Conservation (phyloP, 2,797 vertebrate species). For the Rhinella marina region DNA sequence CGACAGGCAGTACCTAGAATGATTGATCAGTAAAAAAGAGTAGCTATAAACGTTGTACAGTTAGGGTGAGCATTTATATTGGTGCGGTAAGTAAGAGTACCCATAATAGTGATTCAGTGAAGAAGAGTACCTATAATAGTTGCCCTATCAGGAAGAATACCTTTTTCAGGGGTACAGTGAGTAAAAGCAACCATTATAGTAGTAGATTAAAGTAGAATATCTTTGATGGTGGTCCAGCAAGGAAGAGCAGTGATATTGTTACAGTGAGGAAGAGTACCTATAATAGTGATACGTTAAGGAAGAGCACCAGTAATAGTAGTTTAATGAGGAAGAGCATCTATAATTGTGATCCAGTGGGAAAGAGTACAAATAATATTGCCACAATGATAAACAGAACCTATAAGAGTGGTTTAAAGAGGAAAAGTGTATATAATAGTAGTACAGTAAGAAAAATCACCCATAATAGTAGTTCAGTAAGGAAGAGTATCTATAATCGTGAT, state of each 20-base stretch:
- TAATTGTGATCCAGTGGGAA: not conserved
- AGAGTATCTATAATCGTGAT: not conserved
- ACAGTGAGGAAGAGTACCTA: not conserved
- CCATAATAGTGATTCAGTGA: not conserved
- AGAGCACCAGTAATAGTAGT: not conserved
- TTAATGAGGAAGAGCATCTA: not conserved
- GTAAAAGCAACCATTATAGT: not conserved
- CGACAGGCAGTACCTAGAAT: not conserved
- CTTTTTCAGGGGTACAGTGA: not conserved
- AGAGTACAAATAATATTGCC: not conserved
- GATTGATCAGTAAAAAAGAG: not conserved
- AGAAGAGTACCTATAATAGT: not conserved
- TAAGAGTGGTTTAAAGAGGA: not conserved
- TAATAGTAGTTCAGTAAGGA: not conserved
- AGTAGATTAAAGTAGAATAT: not conserved
- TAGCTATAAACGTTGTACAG: no score
- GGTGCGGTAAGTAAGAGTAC: not conserved
- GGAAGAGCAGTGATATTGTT: not conserved
- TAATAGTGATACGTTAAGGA: not conserved
- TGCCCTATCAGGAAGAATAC: no score
- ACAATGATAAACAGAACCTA: not conserved
- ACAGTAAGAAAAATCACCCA: not conserved
- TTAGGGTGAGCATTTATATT: not conserved
- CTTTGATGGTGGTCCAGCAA: not conserved
- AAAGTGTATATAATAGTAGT: not conserved